phyloP scores from a whole-genome alignment of 2,888 invertebrate species.

The Napeogenes sylphis region DNA sequence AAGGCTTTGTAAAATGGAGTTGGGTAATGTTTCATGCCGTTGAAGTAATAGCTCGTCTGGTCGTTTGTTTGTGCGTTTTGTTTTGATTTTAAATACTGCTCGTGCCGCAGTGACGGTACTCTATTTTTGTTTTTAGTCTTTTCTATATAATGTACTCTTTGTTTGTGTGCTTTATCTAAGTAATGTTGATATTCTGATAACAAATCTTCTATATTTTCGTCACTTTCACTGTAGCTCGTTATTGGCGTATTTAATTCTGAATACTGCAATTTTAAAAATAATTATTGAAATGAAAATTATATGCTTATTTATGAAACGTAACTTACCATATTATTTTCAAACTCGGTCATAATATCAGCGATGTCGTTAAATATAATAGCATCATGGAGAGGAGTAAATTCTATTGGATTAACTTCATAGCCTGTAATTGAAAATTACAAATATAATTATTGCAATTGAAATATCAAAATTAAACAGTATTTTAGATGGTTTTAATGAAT shows the following conservation, averaged over 20 bases:
- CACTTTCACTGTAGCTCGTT: slow-evolving; percentile 57
- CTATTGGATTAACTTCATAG: slow-evolving; percentile 52
- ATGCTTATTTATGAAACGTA: background rate
- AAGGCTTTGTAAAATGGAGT: slow-evolving; percentile 40
- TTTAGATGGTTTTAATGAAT: slow-evolving; percentile 1
- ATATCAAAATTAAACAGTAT: background rate
- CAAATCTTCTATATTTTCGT: slow-evolving; percentile 61
- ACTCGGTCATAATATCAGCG: slow-evolving; percentile 63
- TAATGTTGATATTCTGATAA: slow-evolving; percentile 63
- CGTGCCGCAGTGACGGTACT: slow-evolving; percentile 54
- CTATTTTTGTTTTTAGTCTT: slow-evolving; percentile 62
- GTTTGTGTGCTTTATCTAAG: slow-evolving; percentile 65
- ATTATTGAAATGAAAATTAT: background rate
- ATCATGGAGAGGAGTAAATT: slow-evolving; percentile 58
- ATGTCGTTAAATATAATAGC: slow-evolving; percentile 65
- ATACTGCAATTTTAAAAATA: slow-evolving; percentile 43
- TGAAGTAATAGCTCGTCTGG: slow-evolving; percentile 29
- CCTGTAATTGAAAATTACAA: slow-evolving; percentile 37
- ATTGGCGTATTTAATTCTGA: slow-evolving; percentile 43
- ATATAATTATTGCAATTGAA: background rate
- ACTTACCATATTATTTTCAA: slow-evolving; percentile 58
- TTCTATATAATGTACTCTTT: slow-evolving; percentile 52
- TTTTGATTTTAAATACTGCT: slow-evolving; percentile 51
- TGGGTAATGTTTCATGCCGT: slow-evolving; percentile 16
- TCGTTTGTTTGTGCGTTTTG: slow-evolving; percentile 36